These are phyloP conservation scores for Protodeltote pygarga DNA, from an alignment of 2,888 invertebrate species.

Conservation along the genomic window DNA sequence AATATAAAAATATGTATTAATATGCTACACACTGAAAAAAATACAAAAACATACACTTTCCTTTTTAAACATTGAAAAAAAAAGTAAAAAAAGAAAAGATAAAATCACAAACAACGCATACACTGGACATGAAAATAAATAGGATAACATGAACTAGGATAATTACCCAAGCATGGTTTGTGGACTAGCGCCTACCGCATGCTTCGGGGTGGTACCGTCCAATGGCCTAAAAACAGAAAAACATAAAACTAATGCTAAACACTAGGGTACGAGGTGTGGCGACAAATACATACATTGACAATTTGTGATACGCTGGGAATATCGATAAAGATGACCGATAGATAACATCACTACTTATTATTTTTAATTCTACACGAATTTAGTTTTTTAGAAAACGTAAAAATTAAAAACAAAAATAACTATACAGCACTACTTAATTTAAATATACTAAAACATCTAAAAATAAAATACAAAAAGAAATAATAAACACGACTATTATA, in stretches of 20 bases:
- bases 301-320: slow-evolving; percentile 59
- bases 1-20: neutral
- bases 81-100: neutral
- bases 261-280: slow-evolving; percentile 59
- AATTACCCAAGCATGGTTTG: slow-evolving; percentile 90
- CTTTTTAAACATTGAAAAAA: neutral
- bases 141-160: slow-evolving; percentile 56
- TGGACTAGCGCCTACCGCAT: slow-evolving; percentile 86
- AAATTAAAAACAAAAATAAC: too few species aligned
- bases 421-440: too few species aligned
- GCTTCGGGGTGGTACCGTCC: slow-evolving; percentile 87
- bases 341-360: too few species aligned
- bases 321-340: neutral
- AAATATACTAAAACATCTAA: too few species aligned
- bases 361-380: too few species aligned
- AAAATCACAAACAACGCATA: neutral
- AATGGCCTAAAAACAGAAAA: slow-evolving; percentile 89
- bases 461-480: neutral
- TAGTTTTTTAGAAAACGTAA: too few species aligned
- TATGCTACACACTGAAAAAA: neutral
- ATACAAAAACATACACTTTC: neutral
- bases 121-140: slow-evolving; percentile 5
- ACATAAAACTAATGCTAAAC: slow-evolving; percentile 81
- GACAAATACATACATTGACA: slow-evolving; percentile 44
- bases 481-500: neutral